phyloP scores from a whole-genome alignment of 2,797 vertebrate species.

The Gorsachius magnificus region DNA sequence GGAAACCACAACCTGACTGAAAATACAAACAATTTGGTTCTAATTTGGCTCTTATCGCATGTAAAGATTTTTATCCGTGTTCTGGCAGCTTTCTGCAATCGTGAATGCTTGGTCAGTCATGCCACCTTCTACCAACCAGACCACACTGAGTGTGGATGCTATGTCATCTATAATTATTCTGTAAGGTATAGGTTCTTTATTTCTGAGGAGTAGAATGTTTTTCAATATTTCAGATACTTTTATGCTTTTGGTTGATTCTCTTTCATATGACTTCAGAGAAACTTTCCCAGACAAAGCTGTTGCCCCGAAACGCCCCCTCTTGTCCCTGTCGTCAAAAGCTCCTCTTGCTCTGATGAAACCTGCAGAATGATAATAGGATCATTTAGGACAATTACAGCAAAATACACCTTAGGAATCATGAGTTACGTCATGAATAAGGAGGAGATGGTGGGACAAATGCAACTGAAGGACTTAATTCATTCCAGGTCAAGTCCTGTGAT shows the following conservation, averaged over 20 bases:
- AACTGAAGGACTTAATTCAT: background rate
- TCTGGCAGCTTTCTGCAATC: background rate
- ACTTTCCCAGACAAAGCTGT: background rate
- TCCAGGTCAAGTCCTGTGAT: background rate
- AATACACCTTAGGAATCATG: background rate
- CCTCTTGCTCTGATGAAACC: background rate
- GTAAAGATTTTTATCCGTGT: background rate
- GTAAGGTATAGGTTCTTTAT: background rate
- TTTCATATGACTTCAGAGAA: background rate
- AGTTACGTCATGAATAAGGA: conserved; percentile 25
- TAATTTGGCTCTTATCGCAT: background rate
- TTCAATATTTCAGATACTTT: background rate
- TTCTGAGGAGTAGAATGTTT: background rate
- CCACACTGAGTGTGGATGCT: background rate
- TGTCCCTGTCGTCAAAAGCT: background rate
- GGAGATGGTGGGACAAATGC: background rate
- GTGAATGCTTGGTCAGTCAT: background rate
- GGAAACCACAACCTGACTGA: background rate
- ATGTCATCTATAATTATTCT: background rate
- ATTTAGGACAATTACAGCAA: conserved; percentile 28
- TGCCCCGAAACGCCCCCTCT: background rate
- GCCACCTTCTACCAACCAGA: background rate
- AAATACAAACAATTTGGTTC: background rate
- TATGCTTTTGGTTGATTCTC: background rate
- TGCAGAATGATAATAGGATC: background rate